These are phyloP conservation scores for Typhlichthys eigenmanni DNA, from an alignment of 2,797 vertebrate species.

Conservation along the genomic window DNA sequence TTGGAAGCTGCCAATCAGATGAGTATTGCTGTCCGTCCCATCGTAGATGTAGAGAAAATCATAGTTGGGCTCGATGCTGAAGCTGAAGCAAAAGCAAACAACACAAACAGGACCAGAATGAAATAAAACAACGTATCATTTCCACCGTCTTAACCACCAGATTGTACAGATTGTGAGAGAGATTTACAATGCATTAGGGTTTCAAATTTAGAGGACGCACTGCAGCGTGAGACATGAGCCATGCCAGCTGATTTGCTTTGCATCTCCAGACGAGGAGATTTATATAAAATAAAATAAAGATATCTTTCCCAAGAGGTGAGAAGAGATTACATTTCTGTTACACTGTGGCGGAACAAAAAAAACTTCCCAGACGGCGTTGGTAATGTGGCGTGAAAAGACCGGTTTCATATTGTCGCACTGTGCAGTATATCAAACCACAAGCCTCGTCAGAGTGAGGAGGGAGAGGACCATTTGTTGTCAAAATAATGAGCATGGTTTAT, in stretches of 20 bases:
- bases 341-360: slow-evolving; percentile 61
- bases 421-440: slow-evolving; percentile 68
- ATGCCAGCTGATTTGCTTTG: slow-evolving; percentile 68
- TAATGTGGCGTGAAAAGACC: slow-evolving; percentile 67
- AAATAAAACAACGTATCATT: slow-evolving; percentile 43
- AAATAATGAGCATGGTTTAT: slow-evolving; percentile 72
- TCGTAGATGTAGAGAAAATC: slow-evolving; percentile 98
- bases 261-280: slow-evolving; percentile 63
- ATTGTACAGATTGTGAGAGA: slow-evolving; percentile 43
- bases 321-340: slow-evolving; percentile 74
- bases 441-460: slow-evolving; percentile 42
- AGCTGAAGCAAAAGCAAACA: slow-evolving; percentile 73
- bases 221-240: slow-evolving; percentile 51
- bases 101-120: slow-evolving; percentile 40
- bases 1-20: slow-evolving; percentile 95
- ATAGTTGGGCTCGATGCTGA: slow-evolving; percentile 98
- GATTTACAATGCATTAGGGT: slow-evolving; percentile 43
- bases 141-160: slow-evolving; percentile 38
- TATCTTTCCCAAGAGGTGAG: slow-evolving; percentile 68
- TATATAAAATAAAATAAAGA: slow-evolving; percentile 48
- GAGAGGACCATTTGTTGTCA: slow-evolving; percentile 62
- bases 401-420: slow-evolving; percentile 62
- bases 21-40: slow-evolving; percentile 87
- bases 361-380: slow-evolving; percentile 64
- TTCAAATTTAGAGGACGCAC: slow-evolving; percentile 41